A percentile compares a stretch with the other conserved stretches of the same genome.
These are phyloP conservation scores for Isurus oxyrinchus DNA, from an alignment of 2,113 vertebrate species.

Conservation along the genomic window DNA sequence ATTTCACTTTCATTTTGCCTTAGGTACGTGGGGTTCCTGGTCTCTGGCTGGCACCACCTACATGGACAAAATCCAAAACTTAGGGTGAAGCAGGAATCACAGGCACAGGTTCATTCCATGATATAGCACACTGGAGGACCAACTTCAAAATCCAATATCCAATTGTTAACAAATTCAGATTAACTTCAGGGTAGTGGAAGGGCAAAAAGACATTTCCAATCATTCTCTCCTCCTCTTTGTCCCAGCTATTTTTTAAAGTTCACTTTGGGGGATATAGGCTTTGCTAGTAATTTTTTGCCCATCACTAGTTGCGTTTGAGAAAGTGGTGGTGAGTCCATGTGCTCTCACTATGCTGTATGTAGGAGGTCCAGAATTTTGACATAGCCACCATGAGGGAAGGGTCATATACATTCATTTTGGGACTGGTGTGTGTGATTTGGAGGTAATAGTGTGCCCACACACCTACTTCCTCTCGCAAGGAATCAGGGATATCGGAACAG, in stretches of 20 bases:
- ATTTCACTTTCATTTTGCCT: neutral
- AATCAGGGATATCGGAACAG: neutral
- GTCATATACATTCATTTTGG: neutral
- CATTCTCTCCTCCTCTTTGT: neutral
- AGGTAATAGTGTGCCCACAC: neutral
- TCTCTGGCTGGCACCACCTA: neutral
- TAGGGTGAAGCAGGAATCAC: neutral
- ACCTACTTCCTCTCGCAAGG: neutral
- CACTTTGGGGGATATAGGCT: neutral
- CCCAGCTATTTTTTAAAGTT: neutral
- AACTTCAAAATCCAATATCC: neutral
- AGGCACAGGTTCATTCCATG: neutral
- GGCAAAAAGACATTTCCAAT: neutral
- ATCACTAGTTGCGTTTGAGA: neutral
- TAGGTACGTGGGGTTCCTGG: neutral
- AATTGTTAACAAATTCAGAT: neutral
- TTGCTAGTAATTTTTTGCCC: neutral
- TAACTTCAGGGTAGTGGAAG: too few species aligned
- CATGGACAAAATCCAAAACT: neutral
- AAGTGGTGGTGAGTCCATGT: neutral
- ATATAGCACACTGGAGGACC: neutral
- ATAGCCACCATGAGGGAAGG: neutral
- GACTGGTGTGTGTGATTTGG: neutral
- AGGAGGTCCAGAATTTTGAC: neutral
- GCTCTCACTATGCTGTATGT: neutral